phyloP scores from a whole-genome alignment of 2,113 vertebrate species.

The Chunga burmeisteri region DNA sequence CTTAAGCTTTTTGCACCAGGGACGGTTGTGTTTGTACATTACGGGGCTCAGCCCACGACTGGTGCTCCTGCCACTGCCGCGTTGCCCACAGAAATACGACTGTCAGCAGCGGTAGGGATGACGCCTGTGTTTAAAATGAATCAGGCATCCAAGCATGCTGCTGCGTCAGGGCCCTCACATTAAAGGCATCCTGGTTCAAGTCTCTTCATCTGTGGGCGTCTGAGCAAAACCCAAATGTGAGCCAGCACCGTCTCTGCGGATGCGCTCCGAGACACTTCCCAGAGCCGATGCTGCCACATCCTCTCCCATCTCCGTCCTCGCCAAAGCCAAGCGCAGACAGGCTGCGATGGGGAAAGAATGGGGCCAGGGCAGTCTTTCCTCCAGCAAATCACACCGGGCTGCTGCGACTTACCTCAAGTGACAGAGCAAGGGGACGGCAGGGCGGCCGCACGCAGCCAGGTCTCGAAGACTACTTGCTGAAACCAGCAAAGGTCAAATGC shows the following conservation, averaged over 20 bases:
- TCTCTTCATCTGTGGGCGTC: background rate
- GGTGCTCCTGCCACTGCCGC: background rate
- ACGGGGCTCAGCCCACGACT: background rate
- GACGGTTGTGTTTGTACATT: background rate
- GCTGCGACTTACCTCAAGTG: background rate
- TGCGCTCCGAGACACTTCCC: background rate
- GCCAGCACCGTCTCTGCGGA: background rate
- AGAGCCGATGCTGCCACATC: background rate
- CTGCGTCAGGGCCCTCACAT: background rate
- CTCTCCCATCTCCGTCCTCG: accelerated
- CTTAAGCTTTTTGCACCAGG: background rate
- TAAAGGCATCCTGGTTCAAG: background rate
- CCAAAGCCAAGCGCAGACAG: background rate
- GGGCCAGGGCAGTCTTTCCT: accelerated
- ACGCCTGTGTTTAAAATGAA: background rate
- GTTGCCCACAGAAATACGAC: background rate
- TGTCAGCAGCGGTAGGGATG: accelerated
- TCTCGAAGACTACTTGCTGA: background rate
- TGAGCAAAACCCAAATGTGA: background rate
- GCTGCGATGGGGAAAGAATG: background rate
- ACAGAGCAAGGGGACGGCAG: background rate
- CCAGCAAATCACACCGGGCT: background rate
- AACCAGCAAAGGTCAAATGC: background rate
- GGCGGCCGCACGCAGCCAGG: background rate
- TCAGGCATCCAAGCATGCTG: background rate